Base-by-base conservation (phyloP, 1,140 invertebrate species). In the Cotesia vestalis region DNA sequence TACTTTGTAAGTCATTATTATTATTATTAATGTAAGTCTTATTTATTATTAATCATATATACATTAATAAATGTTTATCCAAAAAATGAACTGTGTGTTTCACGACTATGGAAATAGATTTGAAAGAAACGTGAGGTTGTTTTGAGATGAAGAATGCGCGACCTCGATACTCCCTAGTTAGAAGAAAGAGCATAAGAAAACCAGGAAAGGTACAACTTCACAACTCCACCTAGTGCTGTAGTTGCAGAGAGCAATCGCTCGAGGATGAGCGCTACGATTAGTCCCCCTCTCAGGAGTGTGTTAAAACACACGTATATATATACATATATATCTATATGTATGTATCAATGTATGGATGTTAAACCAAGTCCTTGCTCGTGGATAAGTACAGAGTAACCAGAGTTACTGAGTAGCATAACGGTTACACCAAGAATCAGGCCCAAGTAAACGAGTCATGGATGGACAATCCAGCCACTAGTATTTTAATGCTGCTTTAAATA, bases 211-310 rank as follows among this genome's bases (percentile, higher is more conserved):
- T 66, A 61, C 60, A 12, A 67, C 66, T 67, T 52, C 66, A 67
- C 66, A 12, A 67, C 66, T 67, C 66, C 66, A 67, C 66, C 66
- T 67, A 67, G 66, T 55, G 34, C 66, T 55, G 40, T 46, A 46
- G 40, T 11, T 9, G 8, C 6, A 27, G 40, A 55, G 66, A 67
- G 66, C 17, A 67, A 67, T 67, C 66, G 35, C 17, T 20, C 46
- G 62, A 67, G 66, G 66, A 67, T 67, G 66, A 67, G 66, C 66
- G 66, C 17, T 67, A 67, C 66, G 66, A 67, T 67, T 67, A 67
- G 52, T 46, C 40, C 66, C 27, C 27, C 27, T 27, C 27, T 1
- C 27, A 67, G 51, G 51, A 53, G 51, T 67, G 66, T 55, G 66
- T 67, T 67, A 67, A 67, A 67, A 67, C 35, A 1, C 66, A 57